Evolutionary conservation across 1,140 invertebrate genomes (phyloP), one percentile per base, ranked within the genome.

Genomic region (Drosophila obscura): DNA sequence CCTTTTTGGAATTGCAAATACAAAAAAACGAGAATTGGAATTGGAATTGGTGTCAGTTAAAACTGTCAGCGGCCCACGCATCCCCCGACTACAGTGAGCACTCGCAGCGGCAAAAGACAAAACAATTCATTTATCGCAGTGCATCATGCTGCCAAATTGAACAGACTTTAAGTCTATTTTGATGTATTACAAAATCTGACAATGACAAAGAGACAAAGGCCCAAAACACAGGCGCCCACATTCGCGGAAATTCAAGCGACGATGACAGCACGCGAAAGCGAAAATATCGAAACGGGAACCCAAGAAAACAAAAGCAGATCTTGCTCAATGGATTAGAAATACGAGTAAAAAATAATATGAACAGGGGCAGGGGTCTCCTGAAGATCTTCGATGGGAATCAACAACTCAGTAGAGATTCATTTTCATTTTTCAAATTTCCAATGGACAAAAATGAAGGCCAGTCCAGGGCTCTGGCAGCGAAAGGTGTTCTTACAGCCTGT

Each of bases 251-350:
- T 13, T 11, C 35, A 35, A 73, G 24, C 45, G 46, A 62, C 28
- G 71, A 73, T 73, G 69, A 73, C 71, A 64, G 68, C 35, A 73
- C 43, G 55, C 57, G 56, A 73, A 63, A 16, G 31, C 49, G 68
- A 39, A 39, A 39, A 11, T 11, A 13, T 11, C 44, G 31, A 35
- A 51, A 51, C 7, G 66, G 58, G 67, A 62, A 19, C 35, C 22
- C 24, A 72, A 60, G 59, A 69, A 69, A 43, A 50, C 39, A 69
- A 69, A 43, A 50, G 19, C 45, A 58, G 57, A 63, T 73, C 39
- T 73, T 73, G 71, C 69, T 51, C 46, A 28, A 73, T 73, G 13
- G 56, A 73, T 73, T 73, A 64, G 59, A 73, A 52, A 64, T 46
- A 24, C 19, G 19, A 19, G 19, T 1, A 19, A 1, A 1, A 19